phyloP scores from a whole-genome alignment of 2,113 vertebrate species.

The Clupea harengus region DNA sequence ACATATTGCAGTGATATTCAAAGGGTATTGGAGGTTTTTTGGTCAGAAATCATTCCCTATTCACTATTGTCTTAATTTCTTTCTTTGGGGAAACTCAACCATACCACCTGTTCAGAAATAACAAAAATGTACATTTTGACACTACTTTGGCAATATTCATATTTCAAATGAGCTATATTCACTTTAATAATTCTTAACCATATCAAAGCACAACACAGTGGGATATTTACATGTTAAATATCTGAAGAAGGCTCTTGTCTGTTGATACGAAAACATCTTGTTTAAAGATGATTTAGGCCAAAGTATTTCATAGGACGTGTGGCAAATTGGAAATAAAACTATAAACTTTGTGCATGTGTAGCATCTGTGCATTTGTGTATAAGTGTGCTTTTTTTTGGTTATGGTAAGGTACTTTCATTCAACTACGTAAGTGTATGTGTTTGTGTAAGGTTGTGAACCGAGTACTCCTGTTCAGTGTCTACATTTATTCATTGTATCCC shows the following conservation, averaged over 20 bases:
- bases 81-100: neutral
- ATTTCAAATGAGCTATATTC: neutral
- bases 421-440: neutral
- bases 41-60: neutral
- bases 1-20: neutral
- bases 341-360: neutral
- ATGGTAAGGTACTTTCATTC: neutral
- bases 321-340: neutral
- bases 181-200: neutral
- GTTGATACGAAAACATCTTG: neutral
- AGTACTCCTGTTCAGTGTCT: neutral
- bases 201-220: neutral
- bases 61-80: neutral
- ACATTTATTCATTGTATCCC: neutral
- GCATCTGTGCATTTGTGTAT: neutral
- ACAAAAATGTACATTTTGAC: neutral
- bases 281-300: neutral
- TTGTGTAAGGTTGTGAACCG: neutral
- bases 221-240: neutral
- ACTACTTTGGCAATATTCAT: neutral
- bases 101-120: neutral
- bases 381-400: neutral
- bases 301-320: neutral
- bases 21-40: neutral
- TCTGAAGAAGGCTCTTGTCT: too few species aligned